Conservation (phyloP, 2,797 vertebrate species). For the Myotis findleyi region DNA sequence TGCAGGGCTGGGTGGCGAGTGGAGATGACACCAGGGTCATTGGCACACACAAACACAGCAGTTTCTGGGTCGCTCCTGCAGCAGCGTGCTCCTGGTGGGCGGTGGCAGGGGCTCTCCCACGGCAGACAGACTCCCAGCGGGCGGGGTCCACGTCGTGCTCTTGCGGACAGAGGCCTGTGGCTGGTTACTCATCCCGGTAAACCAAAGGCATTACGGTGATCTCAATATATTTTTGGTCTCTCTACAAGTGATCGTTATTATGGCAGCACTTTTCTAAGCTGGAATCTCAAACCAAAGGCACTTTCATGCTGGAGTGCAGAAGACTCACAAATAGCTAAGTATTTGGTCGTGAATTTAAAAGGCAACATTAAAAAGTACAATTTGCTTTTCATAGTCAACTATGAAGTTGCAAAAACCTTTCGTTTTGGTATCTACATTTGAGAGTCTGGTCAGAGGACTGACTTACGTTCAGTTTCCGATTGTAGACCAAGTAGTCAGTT, state of each 20-base stretch:
- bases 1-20: slow-evolving; percentile 68
- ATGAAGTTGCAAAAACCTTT: slow-evolving; percentile 84
- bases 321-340: slow-evolving; percentile 90
- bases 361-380: slow-evolving; percentile 89
- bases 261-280: slow-evolving; percentile 95
- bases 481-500: slow-evolving; percentile 81
- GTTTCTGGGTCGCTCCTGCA: slow-evolving; percentile 76
- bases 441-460: slow-evolving; percentile 77
- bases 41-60: slow-evolving; percentile 67
- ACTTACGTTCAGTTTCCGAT: slow-evolving; percentile 74
- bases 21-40: slow-evolving; percentile 60
- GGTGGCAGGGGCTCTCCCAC: background rate
- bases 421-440: slow-evolving; percentile 88
- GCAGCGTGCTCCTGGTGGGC: slow-evolving; percentile 20
- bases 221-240: slow-evolving; percentile 96
- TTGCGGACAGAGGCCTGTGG: slow-evolving; percentile 86
- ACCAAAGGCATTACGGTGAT: slow-evolving; percentile 99
- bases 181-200: slow-evolving; percentile 87
- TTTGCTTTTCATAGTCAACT: slow-evolving; percentile 86
- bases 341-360: slow-evolving; percentile 91
- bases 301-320: slow-evolving; percentile 97
- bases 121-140: slow-evolving; percentile 49
- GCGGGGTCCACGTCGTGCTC: slow-evolving; percentile 72
- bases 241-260: slow-evolving; percentile 92
- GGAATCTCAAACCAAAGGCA: slow-evolving; percentile 98